Conservation (phyloP, 2,113 vertebrate species). For the Pachycephala philippinensis region DNA sequence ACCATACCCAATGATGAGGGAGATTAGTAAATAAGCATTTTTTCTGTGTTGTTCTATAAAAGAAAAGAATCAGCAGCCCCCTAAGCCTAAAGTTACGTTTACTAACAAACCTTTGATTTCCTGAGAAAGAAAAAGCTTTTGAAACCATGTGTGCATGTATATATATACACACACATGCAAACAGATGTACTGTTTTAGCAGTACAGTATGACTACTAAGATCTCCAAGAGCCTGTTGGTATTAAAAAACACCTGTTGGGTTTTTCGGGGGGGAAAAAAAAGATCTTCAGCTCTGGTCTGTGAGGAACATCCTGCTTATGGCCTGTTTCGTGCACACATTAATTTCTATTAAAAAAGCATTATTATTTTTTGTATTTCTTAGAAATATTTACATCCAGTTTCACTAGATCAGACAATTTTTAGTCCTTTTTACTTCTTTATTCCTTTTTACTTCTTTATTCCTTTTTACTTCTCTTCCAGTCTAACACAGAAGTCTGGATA, state of each 20-base stretch:
- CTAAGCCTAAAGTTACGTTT: neutral
- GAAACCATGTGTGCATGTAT: accelerated
- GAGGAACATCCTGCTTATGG: neutral
- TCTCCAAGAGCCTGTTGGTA: neutral
- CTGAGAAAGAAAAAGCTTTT: neutral
- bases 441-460: neutral
- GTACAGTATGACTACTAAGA: neutral
- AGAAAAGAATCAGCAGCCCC: neutral
- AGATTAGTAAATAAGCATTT: neutral
- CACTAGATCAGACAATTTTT: neutral
- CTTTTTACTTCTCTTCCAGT: neutral
- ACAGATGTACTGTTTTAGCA: neutral
- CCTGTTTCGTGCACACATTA: neutral
- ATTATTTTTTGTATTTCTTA: neutral
- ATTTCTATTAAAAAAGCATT: neutral
- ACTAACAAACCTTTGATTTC: neutral
- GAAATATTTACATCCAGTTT: neutral
- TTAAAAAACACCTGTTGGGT: neutral
- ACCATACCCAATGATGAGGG: neutral
- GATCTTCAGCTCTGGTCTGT: accelerated
- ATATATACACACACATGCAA: neutral
- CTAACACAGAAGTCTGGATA: neutral
- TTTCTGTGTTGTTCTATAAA: neutral
- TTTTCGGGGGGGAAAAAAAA: accelerated
- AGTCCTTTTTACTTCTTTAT: neutral